Percentiles rank a stretch among this genome's conserved stretches.
Evolutionary conservation across 2,113 vertebrate species (phyloP).

Genomic region (Apaloderma vittatum): DNA sequence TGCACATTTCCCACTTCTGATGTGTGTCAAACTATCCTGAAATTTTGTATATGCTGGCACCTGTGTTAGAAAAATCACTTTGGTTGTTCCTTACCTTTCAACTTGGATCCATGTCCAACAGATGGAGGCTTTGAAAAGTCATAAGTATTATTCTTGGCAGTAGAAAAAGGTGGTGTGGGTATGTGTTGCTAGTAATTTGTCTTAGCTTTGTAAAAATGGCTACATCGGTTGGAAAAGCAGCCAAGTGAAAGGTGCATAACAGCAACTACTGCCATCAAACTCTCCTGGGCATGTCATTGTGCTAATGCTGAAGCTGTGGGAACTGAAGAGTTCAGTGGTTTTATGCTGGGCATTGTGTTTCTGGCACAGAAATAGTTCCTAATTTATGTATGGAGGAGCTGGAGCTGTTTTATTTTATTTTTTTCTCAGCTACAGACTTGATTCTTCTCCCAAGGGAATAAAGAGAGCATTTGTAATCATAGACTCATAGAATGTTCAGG

Average conservation of each 20-base stretch:
- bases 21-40: not conserved
- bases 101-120: not conserved
- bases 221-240: not conserved
- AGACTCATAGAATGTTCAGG: too few species aligned
- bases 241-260: not conserved
- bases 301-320: not conserved
- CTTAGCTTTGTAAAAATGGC: not conserved
- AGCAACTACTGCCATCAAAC: not conserved
- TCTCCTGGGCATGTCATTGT: not conserved
- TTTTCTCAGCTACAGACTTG: not conserved
- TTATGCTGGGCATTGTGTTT: not conserved
- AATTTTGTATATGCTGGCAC: not conserved
- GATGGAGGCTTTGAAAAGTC: constrained; percentile 4
- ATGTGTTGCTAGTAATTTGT: not conserved
- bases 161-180: constrained; percentile 35
- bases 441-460: not conserved
- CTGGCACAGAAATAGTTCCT: not conserved
- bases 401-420: not conserved
- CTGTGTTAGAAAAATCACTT: not conserved
- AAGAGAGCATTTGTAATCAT: not conserved
- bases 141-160: constrained; percentile 44
- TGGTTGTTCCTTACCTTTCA: not conserved
- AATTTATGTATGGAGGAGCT: not conserved
- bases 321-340: not conserved
- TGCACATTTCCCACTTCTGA: not conserved